Base-by-base conservation (phyloP, 2,888 invertebrate species). In the Thelaira solivaga region DNA sequence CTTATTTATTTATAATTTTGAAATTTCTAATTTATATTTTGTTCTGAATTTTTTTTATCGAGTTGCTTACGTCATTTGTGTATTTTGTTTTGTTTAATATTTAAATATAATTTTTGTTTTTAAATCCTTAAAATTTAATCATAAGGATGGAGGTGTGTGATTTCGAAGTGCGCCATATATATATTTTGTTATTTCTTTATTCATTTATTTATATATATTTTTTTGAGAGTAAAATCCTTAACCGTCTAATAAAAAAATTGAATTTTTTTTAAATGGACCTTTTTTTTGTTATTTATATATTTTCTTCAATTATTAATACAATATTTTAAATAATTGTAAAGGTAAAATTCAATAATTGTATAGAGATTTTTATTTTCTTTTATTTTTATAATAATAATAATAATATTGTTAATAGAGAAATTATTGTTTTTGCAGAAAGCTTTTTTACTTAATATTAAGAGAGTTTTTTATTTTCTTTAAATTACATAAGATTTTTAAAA, bases 341-440 rank as follows among this genome's bases (percentile, higher is more conserved):
- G 68, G 73, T 80, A 78, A 78, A 74, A 77, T 78, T 78, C 36
- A 71, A 74, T 77, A 74, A 73, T 65, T 73, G 68, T 75, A 80
- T 76, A 78, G 78, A 80, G 53, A n/a, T 71, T 68, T 55, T 72
- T 68, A 1, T 41, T 72, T 3, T 4, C n/a, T 34, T 34, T 34
- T 34, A 1, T 34, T 68, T 55, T 4, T 55, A n/a, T n/a, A n/a
- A n/a, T n/a, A n/a, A n/a, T n/a, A n/a, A n/a, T n/a, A n/a, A n/a
- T n/a, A n/a, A 41, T 39, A 45, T 65, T 43, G 65, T 76, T 61
- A 85, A 84, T 83, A 85, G 85, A 85, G 83, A 85, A 83, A 83
- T 83, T 82, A 86, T 85, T 85, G 86, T 85, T 85, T 84, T 84
- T 80, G 72, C 72, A 72, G 79, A 75, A 79, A 75, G 75, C 79